Conservation (phyloP, 2,888 invertebrate genomes). For the Yponomeuta evonymella region DNA sequence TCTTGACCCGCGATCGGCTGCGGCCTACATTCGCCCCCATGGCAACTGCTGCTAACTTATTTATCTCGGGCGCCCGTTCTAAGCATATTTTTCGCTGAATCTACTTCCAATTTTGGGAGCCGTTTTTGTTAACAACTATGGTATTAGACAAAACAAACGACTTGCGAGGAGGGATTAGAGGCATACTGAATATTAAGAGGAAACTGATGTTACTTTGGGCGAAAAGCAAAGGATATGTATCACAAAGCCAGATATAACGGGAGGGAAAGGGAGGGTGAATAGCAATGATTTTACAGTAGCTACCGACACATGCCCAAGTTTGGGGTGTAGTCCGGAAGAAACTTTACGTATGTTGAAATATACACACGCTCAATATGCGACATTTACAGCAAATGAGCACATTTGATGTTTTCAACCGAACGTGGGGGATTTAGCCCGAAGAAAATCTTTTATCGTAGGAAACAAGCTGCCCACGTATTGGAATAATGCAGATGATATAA, state of each 20-base stretch:
- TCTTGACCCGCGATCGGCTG: slow-evolving; percentile 47
- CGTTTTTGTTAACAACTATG: background rate
- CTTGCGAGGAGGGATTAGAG: background rate
- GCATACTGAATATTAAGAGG: background rate
- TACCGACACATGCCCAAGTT: background rate
- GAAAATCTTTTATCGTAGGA: background rate
- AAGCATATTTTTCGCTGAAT: background rate
- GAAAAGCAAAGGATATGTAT: background rate
- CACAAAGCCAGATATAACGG: background rate
- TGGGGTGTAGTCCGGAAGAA: background rate
- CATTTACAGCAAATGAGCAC: background rate
- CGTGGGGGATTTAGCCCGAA: background rate
- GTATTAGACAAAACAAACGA: background rate
- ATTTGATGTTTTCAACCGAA: background rate
- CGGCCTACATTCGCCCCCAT: slow-evolving; percentile 28
- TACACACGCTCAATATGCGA: background rate
- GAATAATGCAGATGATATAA: background rate
- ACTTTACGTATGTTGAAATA: background rate
- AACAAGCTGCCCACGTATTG: background rate
- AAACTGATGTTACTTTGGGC: background rate
- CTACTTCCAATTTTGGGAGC: background rate
- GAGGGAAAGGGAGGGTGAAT: background rate
- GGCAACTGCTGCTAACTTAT: background rate
- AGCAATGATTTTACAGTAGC: background rate
- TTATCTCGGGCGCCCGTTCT: background rate